These are phyloP conservation scores for Tenthredo mesomela DNA, from an alignment of 2,888 invertebrate species.

Conservation along the genomic window DNA sequence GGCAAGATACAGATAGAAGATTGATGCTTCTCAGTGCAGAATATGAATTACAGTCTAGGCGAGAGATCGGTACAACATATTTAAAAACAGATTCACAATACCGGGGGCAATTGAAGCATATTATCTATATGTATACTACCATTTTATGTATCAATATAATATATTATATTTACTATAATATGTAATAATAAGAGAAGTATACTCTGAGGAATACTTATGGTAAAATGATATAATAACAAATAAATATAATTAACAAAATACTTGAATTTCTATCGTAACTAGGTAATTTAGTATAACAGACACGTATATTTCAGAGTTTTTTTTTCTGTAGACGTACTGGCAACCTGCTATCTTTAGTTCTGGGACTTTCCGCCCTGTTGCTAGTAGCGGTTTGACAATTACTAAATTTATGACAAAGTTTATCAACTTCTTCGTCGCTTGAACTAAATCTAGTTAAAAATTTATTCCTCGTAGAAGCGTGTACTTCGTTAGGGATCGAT, in stretches of 20 bases:
- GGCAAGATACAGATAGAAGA: slow-evolving; percentile 5
- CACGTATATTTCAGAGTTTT: slow-evolving; percentile 61
- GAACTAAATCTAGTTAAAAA: slow-evolving; percentile 70
- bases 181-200: neutral
- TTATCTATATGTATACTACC: neutral
- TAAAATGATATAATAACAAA: slow-evolving; percentile 44
- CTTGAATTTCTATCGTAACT: slow-evolving; percentile 15
- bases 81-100: slow-evolving; percentile 10
- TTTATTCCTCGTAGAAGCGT: slow-evolving; percentile 59
- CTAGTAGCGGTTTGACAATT: slow-evolving; percentile 60
- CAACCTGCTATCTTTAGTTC: slow-evolving; percentile 66
- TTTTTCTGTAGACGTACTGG: slow-evolving; percentile 69
- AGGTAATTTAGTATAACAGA: slow-evolving; percentile 50
- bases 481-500: slow-evolving; percentile 56
- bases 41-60: slow-evolving; percentile 1
- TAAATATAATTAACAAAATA: slow-evolving; percentile 47
- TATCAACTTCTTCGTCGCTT: slow-evolving; percentile 73
- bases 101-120: slow-evolving; percentile 29
- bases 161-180: slow-evolving; percentile 29
- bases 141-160: slow-evolving; percentile 24
- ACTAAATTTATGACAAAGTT: slow-evolving; percentile 68
- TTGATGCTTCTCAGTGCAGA: neutral
- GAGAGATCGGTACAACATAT: slow-evolving; percentile 32
- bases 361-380: slow-evolving; percentile 58
- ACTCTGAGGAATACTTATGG: slow-evolving; percentile 8